Base-by-base conservation (phyloP, 2,888 invertebrate genomes). In the Actias luna region DNA sequence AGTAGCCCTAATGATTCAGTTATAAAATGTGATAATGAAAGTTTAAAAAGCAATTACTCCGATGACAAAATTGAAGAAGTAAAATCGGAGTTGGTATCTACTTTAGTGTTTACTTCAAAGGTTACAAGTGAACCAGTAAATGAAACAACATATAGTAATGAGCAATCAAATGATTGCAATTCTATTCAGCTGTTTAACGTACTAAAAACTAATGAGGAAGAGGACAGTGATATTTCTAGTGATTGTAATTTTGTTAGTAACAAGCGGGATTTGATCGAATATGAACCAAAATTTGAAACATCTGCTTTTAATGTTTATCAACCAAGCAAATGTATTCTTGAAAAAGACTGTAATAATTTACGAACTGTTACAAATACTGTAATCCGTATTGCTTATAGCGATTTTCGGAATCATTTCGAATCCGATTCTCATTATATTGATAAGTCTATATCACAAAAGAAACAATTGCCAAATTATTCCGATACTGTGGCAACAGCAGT, bases 81-180 rank as follows among this genome's bases (percentile, higher is more conserved):
- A 31, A 52, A 55, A 29, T 52, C 62, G 25, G 63, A 61, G 63
- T 31, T 31, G 25, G 59, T 64, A 60, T 62, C 68, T 39, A 64
- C 64, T 58, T 57, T 29, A 14, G 55, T 57, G 25, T 59, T 52
- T 61, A 55, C 58, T 27, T 39, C 59, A 10, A 62, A 59, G 5
- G 27, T 57, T 33, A 27, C 61, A 39, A 60, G 46, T 36, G 59
- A 68, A 61, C 61, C 66, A 14, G 63, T 65, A 55, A 64, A 65
- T 60, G 69, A 70, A 61, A 65, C 65, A 66, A 29, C 29, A 55
- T 55, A 55, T 29, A 29, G 29, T n/a, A 75, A 69, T 68, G 69
- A 83, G 68, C 79, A 84, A 70, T 90, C 90, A 33, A 90, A 90
- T 69, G 89, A 91, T 74, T 88, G 87, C 65, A 90, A 90, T 71